phyloP scores from a whole-genome alignment of 1,140 invertebrate species.

The Charaxes varanes region DNA sequence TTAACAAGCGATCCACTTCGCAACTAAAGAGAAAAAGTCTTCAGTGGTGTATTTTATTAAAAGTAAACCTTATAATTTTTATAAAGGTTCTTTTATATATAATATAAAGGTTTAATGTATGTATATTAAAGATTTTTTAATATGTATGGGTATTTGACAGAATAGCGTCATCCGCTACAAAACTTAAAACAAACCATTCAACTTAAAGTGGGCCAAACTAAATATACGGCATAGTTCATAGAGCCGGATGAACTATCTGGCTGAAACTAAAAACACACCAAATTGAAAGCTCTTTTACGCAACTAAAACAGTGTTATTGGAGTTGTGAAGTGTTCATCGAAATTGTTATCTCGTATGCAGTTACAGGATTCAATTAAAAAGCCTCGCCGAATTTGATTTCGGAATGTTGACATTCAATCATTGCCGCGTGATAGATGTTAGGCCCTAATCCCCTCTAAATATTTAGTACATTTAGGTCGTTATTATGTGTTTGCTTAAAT shows the following conservation, averaged over 20 bases:
- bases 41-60: too few species aligned
- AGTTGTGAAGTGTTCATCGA: conserved; percentile 36
- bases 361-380: conserved; percentile 33
- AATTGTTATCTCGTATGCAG: conserved; percentile 40
- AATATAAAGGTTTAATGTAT: too few species aligned
- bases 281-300: conserved; percentile 42
- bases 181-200: too few species aligned
- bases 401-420: conserved; percentile 19
- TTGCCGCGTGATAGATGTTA: conserved; percentile 17
- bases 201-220: not conserved
- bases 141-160: too few species aligned
- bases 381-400: conserved; percentile 22
- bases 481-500: too few species aligned
- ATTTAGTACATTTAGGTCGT: too few species aligned
- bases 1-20: too few species aligned
- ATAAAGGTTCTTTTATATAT: too few species aligned
- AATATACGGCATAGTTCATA: conserved; percentile 11
- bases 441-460: conserved; percentile 5
- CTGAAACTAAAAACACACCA: conserved; percentile 37
- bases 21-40: too few species aligned
- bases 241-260: conserved; percentile 30
- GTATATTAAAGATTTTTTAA: too few species aligned
- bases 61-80: too few species aligned
- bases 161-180: too few species aligned
- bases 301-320: conserved; percentile 30